A percentile compares a stretch with the other conserved stretches of the same genome.
Conservation (phyloP, 2,113 vertebrate genomes). For the Gymnorhina tibicen region DNA sequence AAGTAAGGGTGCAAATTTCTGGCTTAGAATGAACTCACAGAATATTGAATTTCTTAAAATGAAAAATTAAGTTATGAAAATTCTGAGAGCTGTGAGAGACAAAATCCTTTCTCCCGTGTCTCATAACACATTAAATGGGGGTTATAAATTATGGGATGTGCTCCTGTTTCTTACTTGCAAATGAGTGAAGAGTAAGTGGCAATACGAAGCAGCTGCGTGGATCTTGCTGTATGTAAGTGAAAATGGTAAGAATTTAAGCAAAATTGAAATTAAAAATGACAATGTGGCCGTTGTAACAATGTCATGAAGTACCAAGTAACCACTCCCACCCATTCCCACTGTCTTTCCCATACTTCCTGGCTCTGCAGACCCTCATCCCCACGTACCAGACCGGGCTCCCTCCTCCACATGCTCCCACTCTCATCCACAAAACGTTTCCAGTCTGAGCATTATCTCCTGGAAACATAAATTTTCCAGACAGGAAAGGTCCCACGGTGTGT, state of each 20-base stretch:
- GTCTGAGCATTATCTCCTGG: not conserved
- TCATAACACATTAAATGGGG: not conserved
- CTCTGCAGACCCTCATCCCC: not conserved
- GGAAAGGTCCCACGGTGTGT: not conserved
- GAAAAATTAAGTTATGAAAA: not conserved
- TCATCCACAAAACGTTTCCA: not conserved
- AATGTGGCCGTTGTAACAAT: not conserved
- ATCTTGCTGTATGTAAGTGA: rapidly evolving
- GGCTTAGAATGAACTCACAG: not conserved
- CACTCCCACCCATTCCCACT: rapidly evolving
- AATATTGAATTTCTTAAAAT: not conserved
- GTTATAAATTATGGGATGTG: not conserved
- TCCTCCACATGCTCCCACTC: not conserved
- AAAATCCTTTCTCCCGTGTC: not conserved
- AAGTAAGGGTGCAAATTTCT: rapidly evolving
- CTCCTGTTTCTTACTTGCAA: not conserved
- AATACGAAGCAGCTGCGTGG: not conserved
- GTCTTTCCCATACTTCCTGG: not conserved
- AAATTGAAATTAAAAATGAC: not conserved
- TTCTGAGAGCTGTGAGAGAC: not conserved
- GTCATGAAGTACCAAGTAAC: rapidly evolving
- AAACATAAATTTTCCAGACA: not conserved
- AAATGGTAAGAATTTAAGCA: not conserved
- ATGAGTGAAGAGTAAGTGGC: not conserved
- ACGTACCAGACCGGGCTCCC: not conserved